Base-by-base conservation (phyloP, 2,113 vertebrate species). In the Tautogolabrus adspersus region DNA sequence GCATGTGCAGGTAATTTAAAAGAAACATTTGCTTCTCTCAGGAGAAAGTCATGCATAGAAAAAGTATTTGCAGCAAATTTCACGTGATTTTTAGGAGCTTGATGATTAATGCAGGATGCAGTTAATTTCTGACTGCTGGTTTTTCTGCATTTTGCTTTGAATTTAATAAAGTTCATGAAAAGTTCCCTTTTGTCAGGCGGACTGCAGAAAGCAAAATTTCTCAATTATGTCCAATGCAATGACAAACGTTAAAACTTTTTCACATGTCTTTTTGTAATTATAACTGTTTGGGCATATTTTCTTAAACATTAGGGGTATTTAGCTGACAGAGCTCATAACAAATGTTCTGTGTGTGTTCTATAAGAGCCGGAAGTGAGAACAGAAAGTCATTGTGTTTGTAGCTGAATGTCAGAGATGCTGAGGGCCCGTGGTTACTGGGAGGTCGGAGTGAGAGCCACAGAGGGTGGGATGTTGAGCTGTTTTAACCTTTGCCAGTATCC, bases 401-500 rank as follows among this genome's bases (percentile, higher is more conserved):
- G 65, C 66, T 68, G 82, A 75, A 75, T 81, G 66, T 79, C 63
- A 63, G 76, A 79, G 87, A 88, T 85, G 87, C 77, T 79, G 67
- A 84, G 82, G 72, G 87, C 77, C 40, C 56, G 70, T 75, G 54
- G 87, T 78, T 69, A 54, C 78, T 81, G 90, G 86, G 77, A 82
- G 80, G 87, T 83, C 79, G 64, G 65, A 62, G 87, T 42, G 88
- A 72, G 87, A 69, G 88, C 86, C 83, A 64, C 82, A 66, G 79
- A 91, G 90, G 90, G 90, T 90, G 92, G 92, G 91, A 93, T 92
- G 92, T 88, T 77, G 88, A 91, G 93, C 92, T 98, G 95, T 97
- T 97, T 97, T 99, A 98, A 99, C 98, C 97, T 98, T 96, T 97
- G 96, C 93, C 94, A 92, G 95, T 93, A 95, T 95, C 96, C 94